These are phyloP conservation scores for Pantherophis alleghaniensis DNA, from an alignment of 2,797 vertebrate genomes.

Conservation along the genomic window DNA sequence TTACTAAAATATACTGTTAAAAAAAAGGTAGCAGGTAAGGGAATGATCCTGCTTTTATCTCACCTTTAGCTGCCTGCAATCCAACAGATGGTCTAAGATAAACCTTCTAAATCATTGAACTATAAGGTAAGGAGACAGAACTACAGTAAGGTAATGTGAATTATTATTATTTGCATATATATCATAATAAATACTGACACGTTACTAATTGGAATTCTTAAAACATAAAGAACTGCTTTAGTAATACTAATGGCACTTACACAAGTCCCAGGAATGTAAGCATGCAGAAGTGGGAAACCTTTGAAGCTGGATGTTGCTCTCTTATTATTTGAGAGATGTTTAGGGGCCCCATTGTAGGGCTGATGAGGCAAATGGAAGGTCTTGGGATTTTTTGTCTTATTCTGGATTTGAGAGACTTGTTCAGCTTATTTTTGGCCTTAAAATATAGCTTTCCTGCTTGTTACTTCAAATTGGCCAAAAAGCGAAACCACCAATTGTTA, in stretches of 20 bases:
- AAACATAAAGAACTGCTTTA: neutral
- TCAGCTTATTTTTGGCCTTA: neutral
- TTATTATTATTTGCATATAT: constrained; percentile 7
- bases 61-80: neutral
- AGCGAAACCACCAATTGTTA: neutral
- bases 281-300: neutral
- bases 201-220: constrained; percentile 17
- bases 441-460: neutral
- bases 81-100: neutral
- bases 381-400: neutral
- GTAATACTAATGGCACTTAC: constrained; percentile 2
- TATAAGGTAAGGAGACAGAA: neutral
- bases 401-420: neutral
- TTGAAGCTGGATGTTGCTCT: neutral
- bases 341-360: neutral
- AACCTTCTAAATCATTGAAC: neutral
- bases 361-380: neutral
- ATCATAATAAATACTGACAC: constrained; percentile 36
- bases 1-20: neutral
- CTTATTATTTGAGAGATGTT: neutral
- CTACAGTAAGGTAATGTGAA: neutral
- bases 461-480: neutral
- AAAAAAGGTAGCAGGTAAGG: neutral
- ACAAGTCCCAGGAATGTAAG: neutral
- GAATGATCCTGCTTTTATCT: neutral